Base-by-base conservation (phyloP, 1,140 invertebrate species). In the Plectus sambesii region DNA sequence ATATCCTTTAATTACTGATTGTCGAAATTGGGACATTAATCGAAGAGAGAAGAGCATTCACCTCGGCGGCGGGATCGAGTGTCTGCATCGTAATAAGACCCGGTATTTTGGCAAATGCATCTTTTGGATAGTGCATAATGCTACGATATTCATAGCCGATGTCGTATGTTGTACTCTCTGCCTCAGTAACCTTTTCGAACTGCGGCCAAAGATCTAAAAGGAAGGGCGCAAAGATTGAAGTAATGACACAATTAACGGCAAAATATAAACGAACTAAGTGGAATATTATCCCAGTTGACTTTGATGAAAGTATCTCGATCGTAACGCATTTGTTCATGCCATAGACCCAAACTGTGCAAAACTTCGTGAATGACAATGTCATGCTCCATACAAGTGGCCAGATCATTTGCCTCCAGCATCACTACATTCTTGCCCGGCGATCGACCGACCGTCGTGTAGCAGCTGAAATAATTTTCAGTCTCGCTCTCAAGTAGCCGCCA, bases 241-340 rank as follows among this genome's bases (percentile, higher is more conserved):
- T 45, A 45, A 5, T 45, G 29, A 30, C 23, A n/a, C 5, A 9
- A 9, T 33, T 33, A 45, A n/a, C 27, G 19, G 27, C 3, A 6
- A 3, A 51, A 2, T 35, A 9, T 24, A 26, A 12, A 25, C 40
- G 15, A 17, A 44, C 46, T 20, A 8, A 19, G 22, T 3, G 15
- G 40, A 40, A 68, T 66, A 38, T 68, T 69, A 19, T 64, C 57
- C 29, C 51, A 69, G 20, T 57, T 48, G 5, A 68, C 57, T 29
- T 60, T 59, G 36, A 65, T 67, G 41, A 46, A 65, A 6, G 65
- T 50, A 51, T 65, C 62, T 41, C 62, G 43, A 41, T 65, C 62
- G n/a, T 55, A 46, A 20, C 60, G 42, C 60, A 62, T 62, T 33
- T 62, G 60, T 37, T 62, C 60, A 25, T 62, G 60, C 60, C 60